Evolutionary conservation across 1,140 invertebrate genomes (phyloP), one percentile per base, ranked within the genome.

Genomic region (Ips nitidus): DNA sequence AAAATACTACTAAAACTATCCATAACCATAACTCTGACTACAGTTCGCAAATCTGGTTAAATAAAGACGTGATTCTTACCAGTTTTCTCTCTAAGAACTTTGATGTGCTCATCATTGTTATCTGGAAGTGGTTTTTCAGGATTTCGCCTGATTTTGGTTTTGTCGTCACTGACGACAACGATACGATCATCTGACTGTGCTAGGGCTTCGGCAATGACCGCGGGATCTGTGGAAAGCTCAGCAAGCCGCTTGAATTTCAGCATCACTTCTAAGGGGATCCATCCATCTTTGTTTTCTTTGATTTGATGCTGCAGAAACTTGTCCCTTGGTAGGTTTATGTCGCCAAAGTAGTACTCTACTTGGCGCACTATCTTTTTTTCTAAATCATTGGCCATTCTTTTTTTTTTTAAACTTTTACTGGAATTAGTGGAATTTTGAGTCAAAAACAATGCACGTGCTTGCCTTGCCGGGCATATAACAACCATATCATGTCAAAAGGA

Each of bases 221-320:
- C 82, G 1, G 80, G 61, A 76, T 97, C 90, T 53, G 82, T 87
- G 2, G 87, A 87, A 0, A 98, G 75, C 39, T 86, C 81, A 1
- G 92, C 89, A 45, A 98, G 83, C 39, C 94, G 85, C 76, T 97
- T 96, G 77, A 98, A 98, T 70, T 89, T 96, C 41, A 93, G 82
- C 82, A 98, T 87, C 1, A 91, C 87, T 1, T 90, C 87, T 45
- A 98, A 78, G 1, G 93, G 87, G 39, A 98, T 86, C 95, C 95
- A 98, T 4, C 96, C 96, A 75, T 95, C 89, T 75, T 95, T 88
- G 75, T 95, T 89, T 69, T 91, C 81, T 75, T 90, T 90, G 1
- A 93, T 87, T 81, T 96, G 89, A 71, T 93, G 90, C 71, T 88
- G 88, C 2, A 98, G 82, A 78, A 98, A 98, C 78, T 94, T 96